Base-by-base conservation (phyloP, 1,140 invertebrate genomes). In the Ceratoteleas bidentatus region DNA sequence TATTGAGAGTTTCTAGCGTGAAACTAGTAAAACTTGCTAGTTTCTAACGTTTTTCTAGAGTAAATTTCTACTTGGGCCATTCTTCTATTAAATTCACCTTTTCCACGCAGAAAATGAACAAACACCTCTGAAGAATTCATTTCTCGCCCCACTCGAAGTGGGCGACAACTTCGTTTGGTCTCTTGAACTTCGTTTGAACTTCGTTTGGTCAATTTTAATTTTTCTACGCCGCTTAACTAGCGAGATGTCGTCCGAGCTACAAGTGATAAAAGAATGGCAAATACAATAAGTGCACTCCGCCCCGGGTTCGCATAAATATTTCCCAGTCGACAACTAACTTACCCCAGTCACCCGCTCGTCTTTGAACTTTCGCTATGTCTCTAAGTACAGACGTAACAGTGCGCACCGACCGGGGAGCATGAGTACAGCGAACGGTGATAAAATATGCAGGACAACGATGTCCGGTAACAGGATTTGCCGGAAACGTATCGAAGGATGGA, bases 401-500 rank as follows among this genome's bases (percentile, higher is more conserved):
- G 81, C 60, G 54, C 58, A 76, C 69, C 73, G 77, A 70, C 40
- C 77, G 65, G 70, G 66, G 70, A 81, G 70, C 65, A 81, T 54
- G 78, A 74, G 64, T 79, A 77, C 56, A 73, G 79, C 74, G 79
- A 83, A 83, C 70, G 75, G 61, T 83, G 79, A 86, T 87, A 84
- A 88, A 87, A 87, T 84, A 88, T 88, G 86, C 87, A 88, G 70
- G 61, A 74, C 73, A 85, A 83, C 86, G 85, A 86, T 88, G 87
- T 88, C 87, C 86, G 84, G 84, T 87, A 87, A 88, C 84, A 84
- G 82, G 84, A 88, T 88, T 88, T 86, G 73, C 84, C 43, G 69
- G 65, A 80, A 83, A 84, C 76, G 80, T 75, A 84, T 79, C 79
- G 80, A 73, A 83, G 80, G 74, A 85, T 81, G 74, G 83, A 86